Evolutionary conservation across 2,888 invertebrate species (phyloP).

Genomic region (Drosophila quinaria): DNA sequence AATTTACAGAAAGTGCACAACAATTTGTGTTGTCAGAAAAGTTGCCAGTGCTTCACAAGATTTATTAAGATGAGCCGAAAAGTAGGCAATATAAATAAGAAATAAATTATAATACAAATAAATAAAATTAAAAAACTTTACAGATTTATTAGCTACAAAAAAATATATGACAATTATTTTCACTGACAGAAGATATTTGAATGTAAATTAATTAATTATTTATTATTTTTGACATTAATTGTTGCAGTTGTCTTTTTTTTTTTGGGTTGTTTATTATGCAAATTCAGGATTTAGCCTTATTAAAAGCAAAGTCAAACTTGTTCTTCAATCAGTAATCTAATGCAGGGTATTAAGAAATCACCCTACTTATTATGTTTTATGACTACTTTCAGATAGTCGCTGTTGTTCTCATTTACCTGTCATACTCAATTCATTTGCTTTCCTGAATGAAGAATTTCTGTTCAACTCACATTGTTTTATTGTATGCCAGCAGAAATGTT

Average conservation of each 20-base stretch:
- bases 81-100: not conserved
- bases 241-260: too few species aligned
- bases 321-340: not conserved
- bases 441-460: conserved; percentile 7
- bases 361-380: too few species aligned
- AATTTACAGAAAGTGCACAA: not conserved
- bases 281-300: too few species aligned
- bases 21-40: not conserved
- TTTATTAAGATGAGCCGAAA: not conserved
- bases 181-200: not conserved
- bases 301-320: too few species aligned
- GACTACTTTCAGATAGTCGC: not conserved
- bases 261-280: too few species aligned
- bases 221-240: too few species aligned
- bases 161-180: too few species aligned
- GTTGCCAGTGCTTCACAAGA: too few species aligned
- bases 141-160: too few species aligned
- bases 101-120: too few species aligned
- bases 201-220: not conserved
- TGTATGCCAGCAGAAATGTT: conserved; percentile 34
- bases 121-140: too few species aligned
- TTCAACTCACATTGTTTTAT: conserved; percentile 44
- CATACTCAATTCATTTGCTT: conserved; percentile 37
- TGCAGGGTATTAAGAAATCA: not conserved
- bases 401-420: conserved; percentile 39